Base-by-base conservation (phyloP, 2,113 vertebrate genomes). In the Saccopteryx leptura region DNA sequence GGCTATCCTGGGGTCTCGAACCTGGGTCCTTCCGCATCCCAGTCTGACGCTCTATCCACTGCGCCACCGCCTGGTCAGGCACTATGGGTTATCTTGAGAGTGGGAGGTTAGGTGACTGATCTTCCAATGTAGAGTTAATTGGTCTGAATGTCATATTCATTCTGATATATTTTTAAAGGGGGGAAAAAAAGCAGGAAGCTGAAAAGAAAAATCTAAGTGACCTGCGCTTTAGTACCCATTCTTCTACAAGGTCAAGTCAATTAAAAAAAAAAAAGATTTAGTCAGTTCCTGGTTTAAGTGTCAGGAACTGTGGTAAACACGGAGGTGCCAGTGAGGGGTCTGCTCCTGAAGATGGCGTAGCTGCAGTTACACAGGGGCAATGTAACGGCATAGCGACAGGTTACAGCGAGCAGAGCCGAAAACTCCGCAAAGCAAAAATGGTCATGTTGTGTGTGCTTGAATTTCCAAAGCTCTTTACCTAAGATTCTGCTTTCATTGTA, bases 401-500 rank as follows among this genome's bases (percentile, higher is more conserved):
- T 26, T 6, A 46, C 0, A 75, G 52, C 17, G 12, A 33, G 60
- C 50, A 56, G 63, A n/a, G 81, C 48, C 86, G 90, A 80, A 87
- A 81, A 80, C 23, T 10, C 17, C 71, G 31, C 48, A 79, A 28
- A 56, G n/a, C 54, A 31, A 24, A 58, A 90, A 75, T 7, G 6
- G 87, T 61, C 4, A 2, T 56, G 84, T 58, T 81, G n/a, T 48
- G 24, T 15, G 13, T n/a, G 56, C 19, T 69, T 75, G 10, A 48
- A 79, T 76, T 92, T 81, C 66, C 46, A 31, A 58, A 48, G 7
- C 46, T 80, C 17, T 61, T 89, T 74, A 66, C 61, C 83, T 89
- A 39, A 74, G 94, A 93, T 60, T 60, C 66, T 80, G 54, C 28
- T 65, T 92, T 82, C 63, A 46, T 90, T 56, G 31, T 52, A 7